Conservation (phyloP, 2,797 vertebrate genomes). For the Scolopax bukidnonensis region DNA sequence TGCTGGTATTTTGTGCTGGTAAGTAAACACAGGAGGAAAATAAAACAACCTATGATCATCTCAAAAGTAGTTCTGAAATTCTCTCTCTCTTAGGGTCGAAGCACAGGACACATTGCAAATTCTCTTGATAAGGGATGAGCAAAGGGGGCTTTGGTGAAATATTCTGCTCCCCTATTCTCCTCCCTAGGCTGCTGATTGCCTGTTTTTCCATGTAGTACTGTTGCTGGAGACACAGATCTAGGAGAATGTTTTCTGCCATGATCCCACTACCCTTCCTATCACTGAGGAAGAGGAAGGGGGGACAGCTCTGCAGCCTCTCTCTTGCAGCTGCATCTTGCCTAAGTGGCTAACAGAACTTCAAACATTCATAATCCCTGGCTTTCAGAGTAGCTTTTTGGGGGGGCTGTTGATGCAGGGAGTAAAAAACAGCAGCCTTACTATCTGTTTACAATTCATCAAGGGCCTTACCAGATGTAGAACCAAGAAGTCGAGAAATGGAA, state of each 20-base stretch:
- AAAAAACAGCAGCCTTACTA: background rate
- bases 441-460: background rate
- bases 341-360: background rate
- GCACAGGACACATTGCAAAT: background rate
- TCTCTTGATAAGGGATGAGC: background rate
- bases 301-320: background rate
- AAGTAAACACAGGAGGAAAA: background rate
- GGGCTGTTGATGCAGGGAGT: background rate
- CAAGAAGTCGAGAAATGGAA: background rate
- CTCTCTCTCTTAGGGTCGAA: background rate
- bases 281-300: background rate
- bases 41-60: background rate
- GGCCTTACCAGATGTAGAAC: background rate
- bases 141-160: background rate
- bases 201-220: background rate
- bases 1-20: background rate
- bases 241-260: accelerated
- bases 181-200: background rate
- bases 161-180: background rate
- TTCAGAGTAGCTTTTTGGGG: background rate
- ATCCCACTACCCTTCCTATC: background rate
- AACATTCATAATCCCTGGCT: background rate
- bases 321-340: background rate
- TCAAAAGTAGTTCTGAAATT: background rate
- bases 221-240: background rate